A percentile compares a stretch with the other conserved stretches of the same genome.
Evolutionary conservation across 2,888 invertebrate genomes (phyloP).

Genomic region (Fragum sueziense): DNA sequence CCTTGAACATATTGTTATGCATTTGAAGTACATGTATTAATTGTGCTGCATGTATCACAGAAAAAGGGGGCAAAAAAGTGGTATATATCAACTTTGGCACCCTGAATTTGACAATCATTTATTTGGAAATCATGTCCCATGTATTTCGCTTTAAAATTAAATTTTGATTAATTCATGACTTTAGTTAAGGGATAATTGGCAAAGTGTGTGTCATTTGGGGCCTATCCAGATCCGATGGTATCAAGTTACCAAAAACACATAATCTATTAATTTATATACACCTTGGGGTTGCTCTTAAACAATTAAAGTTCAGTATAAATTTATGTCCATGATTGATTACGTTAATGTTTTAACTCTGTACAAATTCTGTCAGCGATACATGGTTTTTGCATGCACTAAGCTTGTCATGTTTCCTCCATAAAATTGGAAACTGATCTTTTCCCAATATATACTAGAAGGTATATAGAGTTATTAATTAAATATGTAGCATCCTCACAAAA

Average conservation of each 20-base stretch:
- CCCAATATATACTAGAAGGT: not conserved
- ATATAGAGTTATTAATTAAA: slow-evolving; percentile 7
- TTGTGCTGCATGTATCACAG: too few relatives aligned
- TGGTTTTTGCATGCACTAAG: not conserved
- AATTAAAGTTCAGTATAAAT: slow-evolving; percentile 42
- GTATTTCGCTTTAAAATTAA: too few relatives aligned
- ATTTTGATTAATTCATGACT: too few relatives aligned
- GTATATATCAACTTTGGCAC: too few relatives aligned
- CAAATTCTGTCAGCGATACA: not conserved
- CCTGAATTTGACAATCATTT: too few relatives aligned
- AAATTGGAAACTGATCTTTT: not conserved
- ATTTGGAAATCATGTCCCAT: too few relatives aligned
- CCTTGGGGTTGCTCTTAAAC: slow-evolving; percentile 30
- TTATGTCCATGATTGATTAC: not conserved
- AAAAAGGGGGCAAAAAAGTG: too few relatives aligned
- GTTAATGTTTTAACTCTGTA: not conserved
- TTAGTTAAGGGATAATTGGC: slow-evolving; percentile 34
- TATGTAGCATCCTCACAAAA: too few relatives aligned
- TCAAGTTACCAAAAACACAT: slow-evolving; percentile 42
- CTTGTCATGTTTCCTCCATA: not conserved
- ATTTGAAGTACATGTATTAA: too few relatives aligned
- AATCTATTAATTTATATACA: slow-evolving; percentile 25
- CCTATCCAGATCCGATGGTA: slow-evolving; percentile 20
- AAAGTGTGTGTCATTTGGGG: slow-evolving; percentile 37
- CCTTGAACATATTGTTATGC: too few relatives aligned